Base-by-base conservation (phyloP, 2,797 vertebrate genomes). In the Rhinella marina region DNA sequence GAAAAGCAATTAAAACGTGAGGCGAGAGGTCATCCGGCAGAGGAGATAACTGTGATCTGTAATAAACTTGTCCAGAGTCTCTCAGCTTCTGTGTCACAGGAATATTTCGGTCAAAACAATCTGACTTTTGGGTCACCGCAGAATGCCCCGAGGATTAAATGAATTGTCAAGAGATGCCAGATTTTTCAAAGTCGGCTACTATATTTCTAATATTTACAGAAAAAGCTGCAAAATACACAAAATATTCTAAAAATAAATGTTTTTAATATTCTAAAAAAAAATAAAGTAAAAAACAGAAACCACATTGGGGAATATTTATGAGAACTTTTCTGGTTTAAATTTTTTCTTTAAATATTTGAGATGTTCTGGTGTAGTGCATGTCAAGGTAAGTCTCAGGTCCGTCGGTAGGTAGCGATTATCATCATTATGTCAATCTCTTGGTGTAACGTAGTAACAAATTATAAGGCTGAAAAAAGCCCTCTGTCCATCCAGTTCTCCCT, bases 21-120 rank as follows among this genome's bases (percentile, higher is more conserved):
- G 75, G 75, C 23, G 48, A 50, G 75, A 17, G 75, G 75, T 77
- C 75, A 54, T 7, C 8, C 12, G 5, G 75, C 23, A 54, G 7
- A 77, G 75, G 50, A 77, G 75, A 77, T 77, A 77, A 77, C 73
- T 50, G 23, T 25, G 75, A 77, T 25, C 75, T 77, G 75, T 77
- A 54, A 77, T 77, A 52, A 76, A 77, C 75, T 54, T 25, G 75
- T 77, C 75, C 75, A 21, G 10, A 52, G 41, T 76, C 48, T 25
- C 75, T 77, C 75, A 12, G 0, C 25, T 77, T 73, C 72, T 50
- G 48, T 54, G 50, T 77, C 48, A 52, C 73, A n/a, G 73, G 73
- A 76, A 76, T n/a, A 23, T n/a, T n/a, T 76, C 48, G 11, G 73
- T 50, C 50, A 25, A 25, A 77, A 77, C 23, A 77, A 77, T 54